Base-by-base conservation (phyloP, 1,140 invertebrate species). In the Euborellia annulipes region DNA sequence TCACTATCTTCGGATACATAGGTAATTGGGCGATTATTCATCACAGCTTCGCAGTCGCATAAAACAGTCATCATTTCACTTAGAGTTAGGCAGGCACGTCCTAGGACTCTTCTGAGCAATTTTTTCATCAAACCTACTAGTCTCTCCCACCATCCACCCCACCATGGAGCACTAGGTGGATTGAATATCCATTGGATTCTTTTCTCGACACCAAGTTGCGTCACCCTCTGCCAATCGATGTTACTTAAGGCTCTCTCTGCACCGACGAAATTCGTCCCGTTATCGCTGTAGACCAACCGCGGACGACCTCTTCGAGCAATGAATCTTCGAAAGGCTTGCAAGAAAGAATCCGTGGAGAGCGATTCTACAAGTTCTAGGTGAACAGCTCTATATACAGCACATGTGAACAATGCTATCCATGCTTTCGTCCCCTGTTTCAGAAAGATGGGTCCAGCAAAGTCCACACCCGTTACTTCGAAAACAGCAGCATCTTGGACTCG, bases 111-210 rank as follows among this genome's bases (percentile, higher is more conserved):
- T 7, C 53, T 42, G 22, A 62, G 48, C 18, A 56, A 38, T 23
- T 47, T 37, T 46, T 66, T 65, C 7, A 58, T 41, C 6, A 65
- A 18, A 0, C 58, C 40, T 6, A 68, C 52, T n/a, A 70, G 21
- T 7, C 65, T 37, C 45, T 69, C 54, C 51, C 55, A 60, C 18
- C 48, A 59, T 16, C 66, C 65, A 20, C 64, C 62, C 55, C 60
- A 62, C 62, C 64, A 68, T 14, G 63, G 52, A 4, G 62, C 54
- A 21, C 48, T 48, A 9, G 56, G 55, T 8, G 59, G 55, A 45
- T 55, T 62, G 46, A 62, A 64, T 30, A 47, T 48, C 63, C 63
- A 66, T 14, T 49, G n/a, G 14, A 62, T 58, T 37, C 41, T n/a
- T n/a, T n/a, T n/a, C n/a, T n/a, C n/a, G n/a, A n/a, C n/a, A n/a